Percentiles rank a stretch among this genome's conserved stretches.
phyloP scores from a whole-genome alignment of 2,797 vertebrate genomes.

The Neosilurus mollespiculum region DNA sequence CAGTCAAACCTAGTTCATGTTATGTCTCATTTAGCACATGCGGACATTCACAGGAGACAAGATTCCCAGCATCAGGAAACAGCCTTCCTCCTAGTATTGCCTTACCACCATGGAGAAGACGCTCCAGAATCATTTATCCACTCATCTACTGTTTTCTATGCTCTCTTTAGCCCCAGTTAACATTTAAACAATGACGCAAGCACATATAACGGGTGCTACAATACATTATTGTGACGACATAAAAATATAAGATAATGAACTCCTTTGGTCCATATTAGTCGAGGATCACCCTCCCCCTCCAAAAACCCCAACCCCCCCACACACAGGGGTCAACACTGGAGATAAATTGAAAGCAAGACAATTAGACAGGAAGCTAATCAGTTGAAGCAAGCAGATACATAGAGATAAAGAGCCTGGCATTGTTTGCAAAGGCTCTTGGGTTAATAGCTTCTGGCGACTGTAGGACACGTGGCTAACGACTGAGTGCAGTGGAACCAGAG shows the following conservation, averaged over 20 bases:
- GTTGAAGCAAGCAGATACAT: conserved; percentile 72
- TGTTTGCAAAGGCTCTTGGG: conserved; percentile 58
- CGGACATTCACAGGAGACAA: conserved; percentile 33
- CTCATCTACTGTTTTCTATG: conserved; percentile 1
- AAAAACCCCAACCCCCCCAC: neutral
- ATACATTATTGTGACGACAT: conserved; percentile 51
- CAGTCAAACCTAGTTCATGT: conserved; percentile 40
- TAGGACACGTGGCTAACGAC: conserved; percentile 61
- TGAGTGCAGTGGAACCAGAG: conserved; percentile 61
- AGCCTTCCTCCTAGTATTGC: conserved; percentile 24
- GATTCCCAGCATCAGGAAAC: conserved; percentile 39
- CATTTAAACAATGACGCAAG: conserved; percentile 20
- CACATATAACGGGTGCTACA: neutral
- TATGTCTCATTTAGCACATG: conserved; percentile 42
- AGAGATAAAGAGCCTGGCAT: conserved; percentile 77
- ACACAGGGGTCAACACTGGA: conserved; percentile 54
- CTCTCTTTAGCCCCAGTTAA: conserved; percentile 38
- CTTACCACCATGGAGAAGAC: conserved; percentile 37
- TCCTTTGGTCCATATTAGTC: conserved; percentile 43
- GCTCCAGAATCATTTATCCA: conserved; percentile 29
- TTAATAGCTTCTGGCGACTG: conserved; percentile 71
- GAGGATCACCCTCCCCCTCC: too few relatives aligned
- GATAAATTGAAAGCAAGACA: conserved; percentile 57
- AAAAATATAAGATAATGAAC: conserved; percentile 51
- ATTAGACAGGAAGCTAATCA: conserved; percentile 73